Conservation (phyloP, 2,113 vertebrate species). For the Phocoena sinus region DNA sequence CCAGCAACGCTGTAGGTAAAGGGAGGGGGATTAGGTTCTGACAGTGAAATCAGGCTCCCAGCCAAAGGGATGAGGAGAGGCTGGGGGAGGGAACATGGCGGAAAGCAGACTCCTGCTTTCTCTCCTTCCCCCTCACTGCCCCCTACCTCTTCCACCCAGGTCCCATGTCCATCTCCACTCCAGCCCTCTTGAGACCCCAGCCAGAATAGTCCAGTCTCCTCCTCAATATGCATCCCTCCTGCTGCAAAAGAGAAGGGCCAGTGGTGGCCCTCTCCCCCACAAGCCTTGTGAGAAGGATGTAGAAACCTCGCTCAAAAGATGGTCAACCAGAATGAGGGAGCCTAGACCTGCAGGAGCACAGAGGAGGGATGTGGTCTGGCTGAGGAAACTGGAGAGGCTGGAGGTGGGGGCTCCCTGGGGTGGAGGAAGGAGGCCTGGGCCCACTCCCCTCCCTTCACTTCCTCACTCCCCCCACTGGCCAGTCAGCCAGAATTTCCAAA, state of each 20-base stretch:
- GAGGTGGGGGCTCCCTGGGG: background rate
- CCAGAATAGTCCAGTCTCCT: background rate
- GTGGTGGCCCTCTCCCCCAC: no score
- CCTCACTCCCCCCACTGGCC: background rate
- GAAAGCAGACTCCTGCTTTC: background rate
- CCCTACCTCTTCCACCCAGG: background rate
- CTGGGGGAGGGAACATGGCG: background rate
- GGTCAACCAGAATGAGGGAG: background rate
- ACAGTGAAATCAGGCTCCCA: conserved; percentile 48
- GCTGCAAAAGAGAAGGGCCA: background rate
- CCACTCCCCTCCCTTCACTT: background rate
- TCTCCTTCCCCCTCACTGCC: background rate
- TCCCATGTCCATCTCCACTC: background rate
- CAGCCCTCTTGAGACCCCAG: background rate
- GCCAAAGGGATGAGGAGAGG: conserved; percentile 22
- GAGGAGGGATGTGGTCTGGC: background rate
- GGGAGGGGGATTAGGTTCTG: conserved; percentile 35
- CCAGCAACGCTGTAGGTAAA: conserved; percentile 46
- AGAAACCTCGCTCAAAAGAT: background rate
- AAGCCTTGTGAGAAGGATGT: background rate
- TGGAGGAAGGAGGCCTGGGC: background rate
- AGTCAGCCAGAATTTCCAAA: conserved; percentile 55
- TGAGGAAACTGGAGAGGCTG: background rate
- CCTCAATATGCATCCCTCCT: background rate
- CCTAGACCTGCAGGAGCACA: background rate